Evolutionary conservation across 2,888 invertebrate genomes (phyloP).

Genomic region (Folsomia candida): DNA sequence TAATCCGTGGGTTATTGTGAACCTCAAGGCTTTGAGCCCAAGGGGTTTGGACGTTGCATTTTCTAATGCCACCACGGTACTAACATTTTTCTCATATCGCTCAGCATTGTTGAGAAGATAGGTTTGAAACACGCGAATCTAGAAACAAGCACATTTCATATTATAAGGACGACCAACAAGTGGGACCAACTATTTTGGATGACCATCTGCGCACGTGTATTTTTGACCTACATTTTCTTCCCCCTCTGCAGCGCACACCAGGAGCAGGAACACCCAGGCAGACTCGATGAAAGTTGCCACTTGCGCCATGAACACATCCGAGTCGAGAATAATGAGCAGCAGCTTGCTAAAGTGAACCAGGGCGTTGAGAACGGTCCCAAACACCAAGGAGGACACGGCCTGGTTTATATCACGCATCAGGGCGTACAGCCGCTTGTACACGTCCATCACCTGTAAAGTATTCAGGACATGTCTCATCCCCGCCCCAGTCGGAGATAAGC

Average conservation of each 20-base stretch:
- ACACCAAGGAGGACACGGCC: not conserved
- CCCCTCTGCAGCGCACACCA: not conserved
- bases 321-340: not conserved
- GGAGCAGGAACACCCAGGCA: not conserved
- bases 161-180: too few relatives aligned
- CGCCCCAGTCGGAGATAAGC: too few relatives aligned
- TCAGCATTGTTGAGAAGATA: not conserved
- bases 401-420: not conserved
- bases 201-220: not conserved
- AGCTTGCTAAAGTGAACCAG: not conserved
- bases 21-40: not conserved
- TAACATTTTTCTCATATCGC: not conserved
- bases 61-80: not conserved
- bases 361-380: not conserved
- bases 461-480: not conserved
- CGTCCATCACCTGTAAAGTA: not conserved
- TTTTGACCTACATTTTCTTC: not conserved
- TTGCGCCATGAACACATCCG: not conserved
- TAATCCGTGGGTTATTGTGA: not conserved
- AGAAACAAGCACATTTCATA: not conserved
- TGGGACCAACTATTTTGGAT: too few relatives aligned
- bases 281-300: not conserved
- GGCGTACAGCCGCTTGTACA: not conserved
- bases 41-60: not conserved
- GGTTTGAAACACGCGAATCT: not conserved